These are phyloP conservation scores for Alexandromys fortis DNA, from an alignment of 2,113 vertebrate species.

Conservation along the genomic window DNA sequence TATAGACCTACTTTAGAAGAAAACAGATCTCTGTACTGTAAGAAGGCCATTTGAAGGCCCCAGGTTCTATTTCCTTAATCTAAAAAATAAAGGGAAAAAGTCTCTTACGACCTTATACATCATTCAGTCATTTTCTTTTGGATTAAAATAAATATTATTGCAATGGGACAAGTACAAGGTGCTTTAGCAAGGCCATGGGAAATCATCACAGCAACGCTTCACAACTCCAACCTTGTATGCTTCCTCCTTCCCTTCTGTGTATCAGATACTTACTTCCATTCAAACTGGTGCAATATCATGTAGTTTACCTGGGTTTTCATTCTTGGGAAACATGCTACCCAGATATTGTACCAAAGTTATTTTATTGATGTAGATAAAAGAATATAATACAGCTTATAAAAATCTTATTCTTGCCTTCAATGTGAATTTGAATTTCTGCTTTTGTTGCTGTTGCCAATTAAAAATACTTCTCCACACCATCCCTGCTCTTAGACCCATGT, in stretches of 20 bases:
- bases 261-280: slow-evolving; percentile 23
- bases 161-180: not conserved
- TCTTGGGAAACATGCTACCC: slow-evolving; percentile 37
- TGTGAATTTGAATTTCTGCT: slow-evolving; percentile 51
- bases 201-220: not conserved
- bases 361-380: slow-evolving; percentile 45
- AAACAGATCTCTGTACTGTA: not conserved
- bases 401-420: slow-evolving; percentile 4
- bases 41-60: slow-evolving; percentile 4
- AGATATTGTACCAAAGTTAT: slow-evolving; percentile 37
- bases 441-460: slow-evolving; percentile 35
- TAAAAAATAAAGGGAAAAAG: slow-evolving; percentile 12
- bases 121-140: not conserved
- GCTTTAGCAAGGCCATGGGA: not conserved
- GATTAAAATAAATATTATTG: not conserved
- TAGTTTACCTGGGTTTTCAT: slow-evolving; percentile 54
- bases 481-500: not conserved
- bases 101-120: not conserved
- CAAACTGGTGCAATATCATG: slow-evolving; percentile 47
- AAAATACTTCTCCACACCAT: slow-evolving; percentile 50
- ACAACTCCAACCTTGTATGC: not conserved
- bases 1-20: not conserved
- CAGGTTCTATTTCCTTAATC: slow-evolving; percentile 3
- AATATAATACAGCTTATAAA: not conserved
- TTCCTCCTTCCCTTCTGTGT: not conserved